Conservation (phyloP, 1,140 invertebrate species). For the Halictus rubicundus region DNA sequence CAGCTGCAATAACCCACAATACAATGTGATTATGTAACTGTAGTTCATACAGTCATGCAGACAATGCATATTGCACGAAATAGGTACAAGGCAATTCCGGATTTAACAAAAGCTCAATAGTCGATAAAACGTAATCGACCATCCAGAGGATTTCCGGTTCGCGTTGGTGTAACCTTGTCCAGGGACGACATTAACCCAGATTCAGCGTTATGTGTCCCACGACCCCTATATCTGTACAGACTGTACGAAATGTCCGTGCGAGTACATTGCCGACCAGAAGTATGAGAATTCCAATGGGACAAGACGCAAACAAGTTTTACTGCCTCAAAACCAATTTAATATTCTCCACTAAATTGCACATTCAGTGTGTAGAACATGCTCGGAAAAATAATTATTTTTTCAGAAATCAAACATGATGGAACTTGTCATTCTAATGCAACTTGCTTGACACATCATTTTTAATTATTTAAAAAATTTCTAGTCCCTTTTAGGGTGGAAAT, state of each 20-base stretch:
- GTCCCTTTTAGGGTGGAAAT: no score
- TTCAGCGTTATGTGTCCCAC: constrained; percentile 24
- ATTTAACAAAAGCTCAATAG: not conserved
- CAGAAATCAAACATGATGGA: no score
- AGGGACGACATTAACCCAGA: constrained; percentile 41
- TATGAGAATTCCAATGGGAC: not conserved
- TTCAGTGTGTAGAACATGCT: no score
- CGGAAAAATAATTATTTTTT: no score
- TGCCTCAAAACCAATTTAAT: no score
- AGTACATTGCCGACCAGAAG: not conserved
- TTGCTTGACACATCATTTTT: no score
- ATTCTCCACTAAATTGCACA: no score
- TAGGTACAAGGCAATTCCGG: not conserved
- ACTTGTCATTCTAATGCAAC: no score
- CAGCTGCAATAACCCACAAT: no score
- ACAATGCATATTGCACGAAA: not conserved
- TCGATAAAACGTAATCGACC: not conserved
- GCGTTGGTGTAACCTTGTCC: not conserved
- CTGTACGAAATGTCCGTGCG: constrained; percentile 5
- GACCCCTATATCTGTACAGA: not conserved
- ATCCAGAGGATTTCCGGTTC: constrained; percentile 13
- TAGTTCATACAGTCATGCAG: not conserved
- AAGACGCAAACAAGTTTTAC: no score
- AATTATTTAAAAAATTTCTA: no score
- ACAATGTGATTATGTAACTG: no score